Conservation (phyloP, 2,888 invertebrate species). For the Standfussiana lucernea region DNA sequence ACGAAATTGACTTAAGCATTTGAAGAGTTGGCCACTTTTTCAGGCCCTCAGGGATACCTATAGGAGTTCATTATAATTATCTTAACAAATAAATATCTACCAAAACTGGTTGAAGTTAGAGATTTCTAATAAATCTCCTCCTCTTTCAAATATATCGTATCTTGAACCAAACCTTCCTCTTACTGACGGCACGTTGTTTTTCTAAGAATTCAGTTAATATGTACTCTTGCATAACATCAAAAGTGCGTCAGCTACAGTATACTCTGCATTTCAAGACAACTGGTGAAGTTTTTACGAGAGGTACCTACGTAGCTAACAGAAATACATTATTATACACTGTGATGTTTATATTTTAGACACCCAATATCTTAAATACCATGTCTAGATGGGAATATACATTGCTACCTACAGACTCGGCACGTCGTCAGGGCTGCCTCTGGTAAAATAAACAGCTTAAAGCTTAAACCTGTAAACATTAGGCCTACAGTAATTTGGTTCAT, state of each 20-base stretch:
- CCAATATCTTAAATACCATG: constrained; percentile 31
- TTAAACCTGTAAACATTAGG: constrained; percentile 12
- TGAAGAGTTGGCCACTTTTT: not conserved
- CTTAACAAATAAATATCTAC: not conserved
- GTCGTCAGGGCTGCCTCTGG: constrained; percentile 15
- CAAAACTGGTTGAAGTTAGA: not conserved
- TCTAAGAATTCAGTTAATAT: constrained; percentile 17
- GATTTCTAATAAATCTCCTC: not conserved
- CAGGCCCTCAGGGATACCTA: not conserved
- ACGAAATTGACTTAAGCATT: not conserved
- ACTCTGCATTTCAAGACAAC: constrained; percentile 22
- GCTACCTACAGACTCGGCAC: constrained; percentile 9
- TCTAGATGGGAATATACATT: constrained; percentile 36
- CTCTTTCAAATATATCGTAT: not conserved
- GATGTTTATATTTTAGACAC: constrained; percentile 29
- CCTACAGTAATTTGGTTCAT: constrained; percentile 1
- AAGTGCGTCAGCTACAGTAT: not conserved
- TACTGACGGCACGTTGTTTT: not conserved
- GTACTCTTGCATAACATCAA: constrained; percentile 11
- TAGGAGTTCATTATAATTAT: not conserved
- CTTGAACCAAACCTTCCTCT: not conserved
- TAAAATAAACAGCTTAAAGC: constrained; percentile 17
- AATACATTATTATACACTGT: constrained; percentile 32
- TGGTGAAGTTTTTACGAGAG: constrained; percentile 35
- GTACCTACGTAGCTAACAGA: not conserved